Evolutionary conservation across 1,140 invertebrate species (phyloP).

Genomic region (Hyphantria cunea): DNA sequence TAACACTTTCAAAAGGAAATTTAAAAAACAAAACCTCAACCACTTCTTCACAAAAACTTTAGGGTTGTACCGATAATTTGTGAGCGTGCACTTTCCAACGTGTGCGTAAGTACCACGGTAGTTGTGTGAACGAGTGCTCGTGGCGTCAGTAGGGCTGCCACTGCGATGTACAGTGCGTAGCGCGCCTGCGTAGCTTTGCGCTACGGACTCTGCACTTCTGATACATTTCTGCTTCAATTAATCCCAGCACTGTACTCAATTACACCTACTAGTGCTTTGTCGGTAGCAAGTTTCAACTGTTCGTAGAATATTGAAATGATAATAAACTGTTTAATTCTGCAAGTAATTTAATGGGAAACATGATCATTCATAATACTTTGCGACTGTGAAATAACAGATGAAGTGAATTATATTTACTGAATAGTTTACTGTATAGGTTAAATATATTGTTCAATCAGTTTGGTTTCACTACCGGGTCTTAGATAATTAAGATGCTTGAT

Average conservation of each 20-base stretch:
- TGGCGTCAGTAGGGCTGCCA: conserved; percentile 53
- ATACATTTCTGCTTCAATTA: conserved; percentile 78
- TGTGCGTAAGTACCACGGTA: conserved; percentile 24
- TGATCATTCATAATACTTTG: not conserved
- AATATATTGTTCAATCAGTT: too few species aligned
- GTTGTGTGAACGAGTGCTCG: conserved; percentile 46
- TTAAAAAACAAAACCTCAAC: conserved; percentile 7
- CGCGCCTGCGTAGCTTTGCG: conserved; percentile 73
- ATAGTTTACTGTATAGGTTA: too few species aligned
- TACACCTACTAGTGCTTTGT: conserved; percentile 52
- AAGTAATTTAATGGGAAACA: too few species aligned
- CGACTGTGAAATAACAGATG: not conserved
- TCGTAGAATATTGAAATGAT: conserved; percentile 26
- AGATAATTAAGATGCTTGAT: too few species aligned
- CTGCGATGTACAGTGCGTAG: conserved; percentile 55
- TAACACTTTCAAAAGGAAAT: conserved; percentile 19
- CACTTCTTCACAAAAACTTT: conserved; percentile 24
- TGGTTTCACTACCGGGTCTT: too few species aligned
- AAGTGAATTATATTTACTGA: not conserved
- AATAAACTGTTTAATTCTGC: conserved; percentile 1
- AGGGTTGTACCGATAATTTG: conserved; percentile 5
- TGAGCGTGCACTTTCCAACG: conserved; percentile 16
- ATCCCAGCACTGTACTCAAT: conserved; percentile 70
- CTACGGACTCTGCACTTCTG: conserved; percentile 64
- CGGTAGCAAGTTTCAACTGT: conserved; percentile 39